Evolutionary conservation across 2,888 invertebrate genomes (phyloP), one percentile per base, ranked within the genome.

Genomic region (Temnothorax unifasciatus): DNA sequence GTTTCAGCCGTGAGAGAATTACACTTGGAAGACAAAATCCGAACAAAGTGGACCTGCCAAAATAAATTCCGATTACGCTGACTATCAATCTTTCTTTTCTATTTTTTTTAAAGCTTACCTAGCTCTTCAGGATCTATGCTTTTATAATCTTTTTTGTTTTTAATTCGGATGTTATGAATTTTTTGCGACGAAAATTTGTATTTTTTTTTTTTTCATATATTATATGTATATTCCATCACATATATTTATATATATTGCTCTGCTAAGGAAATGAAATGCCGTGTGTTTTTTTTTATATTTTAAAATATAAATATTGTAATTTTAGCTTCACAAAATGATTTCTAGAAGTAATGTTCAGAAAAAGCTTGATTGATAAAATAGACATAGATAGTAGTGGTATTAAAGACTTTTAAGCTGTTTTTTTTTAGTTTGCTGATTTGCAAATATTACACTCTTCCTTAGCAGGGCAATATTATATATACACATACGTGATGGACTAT

Each of bases 61-160:
- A 90, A 90, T 88, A 88, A 89, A 89, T 85, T 88, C 68, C 82
- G 68, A 77, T 83, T 88, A 79, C 66, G 85, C 81, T 74, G 71
- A 66, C 74, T 83, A 73, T 63, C 34, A 82, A 68, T 59, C 13
- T 76, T 66, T 54, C 54, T 54, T 54, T 77, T 54, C 6, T 61
- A 4, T 83, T 68, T 66, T 83, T 87, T 79, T 52, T 52, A 47
- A 21, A 82, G 64, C 77, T 74, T 71, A 77, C 68, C 83, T 63
- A 13, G 13, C 15, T 83, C 66, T 73, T 71, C 21, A 4, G 21
- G 4, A 73, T 41, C 15, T 8, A 54, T 77, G 13, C 9, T 52
- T 68, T 54, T 59, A 1, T 54, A n/a, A 44, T 9, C 11, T 3
- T 59, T 50, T 18, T 52, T 41, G n/a, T 1, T 38, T 54, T 25